phyloP scores from a whole-genome alignment of 2,113 vertebrate species.

The Syngnathus floridae region DNA sequence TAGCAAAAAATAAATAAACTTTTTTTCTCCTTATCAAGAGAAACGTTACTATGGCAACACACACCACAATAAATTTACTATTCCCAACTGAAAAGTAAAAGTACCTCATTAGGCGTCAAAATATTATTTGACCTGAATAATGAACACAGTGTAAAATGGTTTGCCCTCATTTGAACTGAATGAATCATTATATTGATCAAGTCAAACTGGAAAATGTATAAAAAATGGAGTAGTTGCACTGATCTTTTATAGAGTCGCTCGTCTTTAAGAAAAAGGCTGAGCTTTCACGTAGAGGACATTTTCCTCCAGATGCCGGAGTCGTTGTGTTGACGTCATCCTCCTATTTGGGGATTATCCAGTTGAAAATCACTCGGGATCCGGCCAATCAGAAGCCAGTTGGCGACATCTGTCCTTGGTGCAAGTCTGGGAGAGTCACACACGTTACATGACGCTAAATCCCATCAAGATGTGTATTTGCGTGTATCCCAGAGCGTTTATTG shows the following conservation, averaged over 20 bases:
- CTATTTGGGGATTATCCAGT: slow-evolving; percentile 42
- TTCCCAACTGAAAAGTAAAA: too few relatives aligned
- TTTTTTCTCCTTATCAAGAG: slow-evolving; percentile 8
- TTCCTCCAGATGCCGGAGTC: slow-evolving; percentile 39
- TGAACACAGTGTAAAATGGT: background rate
- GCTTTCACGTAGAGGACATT: slow-evolving; percentile 13
- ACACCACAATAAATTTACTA: too few relatives aligned
- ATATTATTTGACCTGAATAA: too few relatives aligned
- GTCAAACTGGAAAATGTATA: background rate
- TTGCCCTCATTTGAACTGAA: background rate
- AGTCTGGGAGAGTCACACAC: slow-evolving; percentile 24
- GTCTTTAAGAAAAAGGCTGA: slow-evolving; percentile 32
- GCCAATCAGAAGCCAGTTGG: slow-evolving; percentile 43
- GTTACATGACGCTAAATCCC: slow-evolving; percentile 36
- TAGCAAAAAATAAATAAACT: too few relatives aligned
- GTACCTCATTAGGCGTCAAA: too few relatives aligned
- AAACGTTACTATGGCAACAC: slow-evolving; percentile 55
- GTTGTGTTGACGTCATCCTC: slow-evolving; percentile 43
- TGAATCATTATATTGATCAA: background rate
- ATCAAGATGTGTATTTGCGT: slow-evolving; percentile 28
- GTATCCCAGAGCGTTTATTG: slow-evolving; percentile 9
- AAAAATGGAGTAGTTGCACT: background rate
- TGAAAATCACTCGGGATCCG: slow-evolving; percentile 36
- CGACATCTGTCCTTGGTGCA: slow-evolving; percentile 50
- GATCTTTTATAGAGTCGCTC: slow-evolving; percentile 1